These are phyloP conservation scores for Zingel zingel DNA, from an alignment of 2,113 vertebrate species.

Conservation along the genomic window DNA sequence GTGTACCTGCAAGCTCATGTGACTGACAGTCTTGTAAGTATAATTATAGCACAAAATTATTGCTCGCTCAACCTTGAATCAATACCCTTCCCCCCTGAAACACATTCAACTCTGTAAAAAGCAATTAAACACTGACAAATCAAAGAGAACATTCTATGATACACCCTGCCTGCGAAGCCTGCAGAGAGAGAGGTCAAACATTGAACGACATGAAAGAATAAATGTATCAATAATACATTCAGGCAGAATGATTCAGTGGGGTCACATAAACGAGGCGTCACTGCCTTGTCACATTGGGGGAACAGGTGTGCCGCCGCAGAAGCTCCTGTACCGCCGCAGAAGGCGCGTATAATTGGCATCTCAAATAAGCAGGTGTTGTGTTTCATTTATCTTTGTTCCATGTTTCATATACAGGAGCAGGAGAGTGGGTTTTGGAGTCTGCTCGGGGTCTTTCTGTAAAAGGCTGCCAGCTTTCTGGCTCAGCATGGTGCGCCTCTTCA, in stretches of 20 bases:
- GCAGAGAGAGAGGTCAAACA: constrained; percentile 67
- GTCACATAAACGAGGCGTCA: constrained; percentile 70
- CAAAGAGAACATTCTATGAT: constrained; percentile 62
- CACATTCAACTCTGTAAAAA: constrained; percentile 56
- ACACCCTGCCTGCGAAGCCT: constrained; percentile 35
- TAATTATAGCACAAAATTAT: constrained; percentile 62
- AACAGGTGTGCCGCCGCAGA: constrained; percentile 77
- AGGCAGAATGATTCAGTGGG: constrained; percentile 66
- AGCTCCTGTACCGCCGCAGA: constrained; percentile 63
- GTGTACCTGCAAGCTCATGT: constrained; percentile 45
- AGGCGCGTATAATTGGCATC: constrained; percentile 73
- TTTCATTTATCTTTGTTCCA: constrained; percentile 85
- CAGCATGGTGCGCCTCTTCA: constrained; percentile 43
- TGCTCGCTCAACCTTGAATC: constrained; percentile 60
- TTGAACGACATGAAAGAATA: constrained; percentile 72
- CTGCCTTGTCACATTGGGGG: constrained; percentile 68
- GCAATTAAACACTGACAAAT: constrained; percentile 69
- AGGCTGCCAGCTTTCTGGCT: constrained; percentile 58
- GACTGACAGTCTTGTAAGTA: constrained; percentile 55
- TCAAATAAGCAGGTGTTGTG: constrained; percentile 85
- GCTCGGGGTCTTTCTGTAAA: constrained; percentile 26
- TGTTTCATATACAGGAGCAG: constrained; percentile 77
- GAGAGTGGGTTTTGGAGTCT: constrained; percentile 54
- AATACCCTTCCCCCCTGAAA: constrained; percentile 53
- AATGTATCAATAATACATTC: constrained; percentile 79